These are phyloP conservation scores for Drosophila erecta DNA, from an alignment of 1,140 invertebrate species.

Conservation along the genomic window DNA sequence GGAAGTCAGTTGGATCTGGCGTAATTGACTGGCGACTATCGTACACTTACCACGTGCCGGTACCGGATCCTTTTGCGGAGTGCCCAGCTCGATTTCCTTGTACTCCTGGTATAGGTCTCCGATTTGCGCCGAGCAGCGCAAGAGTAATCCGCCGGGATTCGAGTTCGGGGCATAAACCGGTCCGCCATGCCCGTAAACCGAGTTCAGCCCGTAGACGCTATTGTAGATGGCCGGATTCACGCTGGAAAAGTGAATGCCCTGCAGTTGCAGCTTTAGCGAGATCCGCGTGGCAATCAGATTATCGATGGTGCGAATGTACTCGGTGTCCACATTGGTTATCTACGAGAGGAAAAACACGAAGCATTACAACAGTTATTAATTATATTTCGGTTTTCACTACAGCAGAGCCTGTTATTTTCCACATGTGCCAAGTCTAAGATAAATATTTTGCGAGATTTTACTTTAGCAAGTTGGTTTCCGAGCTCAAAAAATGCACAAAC, in stretches of 20 bases:
- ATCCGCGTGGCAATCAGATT: slow-evolving; percentile 79
- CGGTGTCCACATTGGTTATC: slow-evolving; percentile 69
- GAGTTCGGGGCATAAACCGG: slow-evolving; percentile 53
- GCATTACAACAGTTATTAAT: not conserved
- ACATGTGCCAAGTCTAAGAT: not conserved
- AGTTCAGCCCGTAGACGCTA: slow-evolving; percentile 51
- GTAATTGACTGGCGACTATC: slow-evolving; percentile 32
- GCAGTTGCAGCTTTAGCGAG: slow-evolving; percentile 81
- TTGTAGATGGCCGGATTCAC: slow-evolving; percentile 62
- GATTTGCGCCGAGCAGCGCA: slow-evolving; percentile 86
- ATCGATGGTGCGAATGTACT: slow-evolving; percentile 80
- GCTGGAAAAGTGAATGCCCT: slow-evolving; percentile 77
- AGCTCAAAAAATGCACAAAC: not conserved
- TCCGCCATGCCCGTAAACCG: slow-evolving; percentile 54
- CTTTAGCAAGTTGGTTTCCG: not conserved
- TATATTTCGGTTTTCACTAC: not conserved
- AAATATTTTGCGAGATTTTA: not conserved
- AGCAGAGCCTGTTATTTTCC: too few species aligned
- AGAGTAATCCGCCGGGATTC: slow-evolving; percentile 80
- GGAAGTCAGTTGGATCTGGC: slow-evolving; percentile 57
- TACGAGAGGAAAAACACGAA: slow-evolving; percentile 13
- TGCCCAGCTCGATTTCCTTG: slow-evolving; percentile 85
- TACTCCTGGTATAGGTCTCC: slow-evolving; percentile 85
- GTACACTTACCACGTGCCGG: slow-evolving; percentile 86
- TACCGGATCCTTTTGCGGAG: slow-evolving; percentile 86